These are phyloP conservation scores for Oikopleura vanhoeffeni DNA, from an alignment of 23 tunicate species.

Conservation along the genomic window DNA sequence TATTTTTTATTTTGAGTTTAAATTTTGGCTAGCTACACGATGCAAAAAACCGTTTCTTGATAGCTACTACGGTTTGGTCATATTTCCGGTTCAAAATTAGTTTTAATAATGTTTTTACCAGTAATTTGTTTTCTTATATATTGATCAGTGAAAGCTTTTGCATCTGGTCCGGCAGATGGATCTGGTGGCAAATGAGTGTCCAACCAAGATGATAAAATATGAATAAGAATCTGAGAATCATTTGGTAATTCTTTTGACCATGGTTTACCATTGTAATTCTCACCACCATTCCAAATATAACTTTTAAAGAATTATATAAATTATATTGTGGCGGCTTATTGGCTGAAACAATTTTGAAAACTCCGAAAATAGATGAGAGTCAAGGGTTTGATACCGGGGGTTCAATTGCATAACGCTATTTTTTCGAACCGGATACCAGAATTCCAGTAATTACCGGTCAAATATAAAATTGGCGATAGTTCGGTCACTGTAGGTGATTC, in stretches of 20 bases:
- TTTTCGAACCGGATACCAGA: no score
- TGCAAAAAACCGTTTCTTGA: no score
- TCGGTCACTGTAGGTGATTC: no score
- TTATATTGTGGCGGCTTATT: no score
- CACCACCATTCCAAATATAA: slow-evolving; percentile 1
- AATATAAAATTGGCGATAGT: no score
- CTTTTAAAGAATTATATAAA: no score
- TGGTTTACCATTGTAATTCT: neutral
- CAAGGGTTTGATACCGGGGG: no score
- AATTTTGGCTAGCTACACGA: neutral
- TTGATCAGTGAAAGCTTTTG: neutral
- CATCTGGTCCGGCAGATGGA: slow-evolving; percentile 7
- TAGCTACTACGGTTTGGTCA: neutral
- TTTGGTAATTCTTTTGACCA: neutral
- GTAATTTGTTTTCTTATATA: neutral
- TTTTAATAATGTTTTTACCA: neutral
- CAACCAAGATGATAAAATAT: neutral
- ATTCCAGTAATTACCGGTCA: no score
- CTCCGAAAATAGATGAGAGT: no score
- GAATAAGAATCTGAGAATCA: neutral
- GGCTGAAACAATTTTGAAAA: no score
- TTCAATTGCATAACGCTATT: no score
- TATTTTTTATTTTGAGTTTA: neutral
- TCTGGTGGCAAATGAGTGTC: slow-evolving; percentile 7
- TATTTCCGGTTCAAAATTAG: neutral